Evolutionary conservation across 2,888 invertebrate genomes (phyloP), one percentile per base, ranked within the genome.

Genomic region (Lasioglossum vierecki): DNA sequence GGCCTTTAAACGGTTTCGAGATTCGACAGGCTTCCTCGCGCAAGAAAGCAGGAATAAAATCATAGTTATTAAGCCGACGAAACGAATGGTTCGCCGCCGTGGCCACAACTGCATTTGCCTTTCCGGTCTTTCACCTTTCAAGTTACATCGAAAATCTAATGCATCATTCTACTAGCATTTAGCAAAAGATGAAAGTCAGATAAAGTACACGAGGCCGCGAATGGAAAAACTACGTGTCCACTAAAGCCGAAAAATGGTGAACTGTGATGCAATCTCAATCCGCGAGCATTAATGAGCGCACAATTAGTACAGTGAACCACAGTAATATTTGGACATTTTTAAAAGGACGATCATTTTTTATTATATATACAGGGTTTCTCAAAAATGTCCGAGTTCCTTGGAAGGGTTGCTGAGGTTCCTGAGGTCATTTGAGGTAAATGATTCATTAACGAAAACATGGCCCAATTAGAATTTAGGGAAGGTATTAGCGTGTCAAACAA

Each of bases 121-220:
- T 63, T 15, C 63, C 63, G 63, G 63, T 63, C 63, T 63, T 63
- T 63, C 63, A 63, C 63, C 63, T 63, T 63, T 63, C 63, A 63
- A 63, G 63, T 63, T 63, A 63, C 63, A 63, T 63, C 63, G 63
- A 63, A 63, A 63, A 63, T 30, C 26, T 63, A 63, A 63, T 63
- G 63, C 63, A 63, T 63, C 63, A 63, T 63, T 63, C 63, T 35
- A 22, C 68, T 30, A 35, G 35, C 35, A 68, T 63, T 60, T 75
- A 39, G n/a, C 26, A 13, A 75, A 18, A 39, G 57, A 35, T 75
- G 57, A 22, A 57, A 39, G 63, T 15, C 13, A 30, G 63, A 63
- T 63, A 63, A 63, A 63, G 26, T 30, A 63, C 63, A 15, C 15
- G 15, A 63, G 63, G 15, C 63, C 26, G 26, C 15, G 15, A 13